Evolutionary conservation across 2,113 vertebrate species (phyloP).

Genomic region (Ascaphus truei): DNA sequence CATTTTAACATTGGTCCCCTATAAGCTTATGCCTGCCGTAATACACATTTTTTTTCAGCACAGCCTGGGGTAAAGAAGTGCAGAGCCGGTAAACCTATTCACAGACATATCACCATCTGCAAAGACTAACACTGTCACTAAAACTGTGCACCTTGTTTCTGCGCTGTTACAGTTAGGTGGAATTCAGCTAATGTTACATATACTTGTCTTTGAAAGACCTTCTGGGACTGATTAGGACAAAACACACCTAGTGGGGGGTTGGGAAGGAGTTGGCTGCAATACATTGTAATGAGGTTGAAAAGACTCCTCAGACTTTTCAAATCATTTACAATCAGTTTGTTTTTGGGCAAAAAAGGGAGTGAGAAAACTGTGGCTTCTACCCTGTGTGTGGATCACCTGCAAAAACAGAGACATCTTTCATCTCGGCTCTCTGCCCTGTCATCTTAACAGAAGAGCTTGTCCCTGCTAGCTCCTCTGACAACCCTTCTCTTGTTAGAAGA

Average conservation of each 20-base stretch:
- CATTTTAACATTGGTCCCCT: too few relatives aligned
- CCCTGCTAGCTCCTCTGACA: constrained; percentile 42
- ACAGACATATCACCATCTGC: too few relatives aligned
- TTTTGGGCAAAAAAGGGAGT: constrained; percentile 42
- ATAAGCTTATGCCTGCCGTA: too few relatives aligned
- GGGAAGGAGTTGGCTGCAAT: background rate
- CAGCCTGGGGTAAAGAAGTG: too few relatives aligned
- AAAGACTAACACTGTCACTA: too few relatives aligned
- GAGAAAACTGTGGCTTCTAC: constrained; percentile 45
- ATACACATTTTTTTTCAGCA: too few relatives aligned
- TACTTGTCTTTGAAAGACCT: too few relatives aligned
- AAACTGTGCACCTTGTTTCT: too few relatives aligned
- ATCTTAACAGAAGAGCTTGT: constrained; percentile 25
- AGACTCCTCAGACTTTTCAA: background rate
- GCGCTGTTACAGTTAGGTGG: too few relatives aligned
- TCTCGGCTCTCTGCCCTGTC: constrained; percentile 12
- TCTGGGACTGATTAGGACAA: background rate
- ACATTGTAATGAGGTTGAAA: background rate
- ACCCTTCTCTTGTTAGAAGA: constrained; percentile 30
- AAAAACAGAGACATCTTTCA: constrained; percentile 54
- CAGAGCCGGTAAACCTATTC: too few relatives aligned
- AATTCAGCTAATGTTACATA: too few relatives aligned
- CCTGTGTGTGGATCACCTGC: constrained; percentile 56
- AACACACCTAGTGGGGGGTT: background rate
- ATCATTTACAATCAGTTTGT: constrained; percentile 49